phyloP scores from a whole-genome alignment of 2,797 vertebrate genomes.

The Schizothorax lantsangensis region DNA sequence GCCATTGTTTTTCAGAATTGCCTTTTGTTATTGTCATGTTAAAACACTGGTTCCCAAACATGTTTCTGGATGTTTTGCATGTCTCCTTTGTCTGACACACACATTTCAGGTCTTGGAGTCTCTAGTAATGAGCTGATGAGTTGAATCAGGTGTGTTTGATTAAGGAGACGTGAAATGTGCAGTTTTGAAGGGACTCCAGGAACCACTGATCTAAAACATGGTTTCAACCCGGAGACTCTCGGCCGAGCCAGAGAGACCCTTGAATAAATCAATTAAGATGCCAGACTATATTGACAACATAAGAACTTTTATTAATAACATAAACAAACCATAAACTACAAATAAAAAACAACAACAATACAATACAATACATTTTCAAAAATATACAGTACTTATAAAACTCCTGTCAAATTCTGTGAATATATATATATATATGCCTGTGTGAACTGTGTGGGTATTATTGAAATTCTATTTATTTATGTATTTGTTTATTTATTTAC shows the following conservation, averaged over 20 bases:
- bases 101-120: not conserved
- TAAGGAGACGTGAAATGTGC: not conserved
- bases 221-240: not conserved
- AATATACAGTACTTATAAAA: not conserved
- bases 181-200: not conserved
- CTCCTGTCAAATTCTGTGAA: too few relatives aligned
- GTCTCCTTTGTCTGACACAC: not conserved
- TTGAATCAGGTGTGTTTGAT: not conserved
- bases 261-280: not conserved
- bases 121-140: not conserved
- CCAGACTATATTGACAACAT: not conserved
- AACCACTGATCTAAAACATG: not conserved
- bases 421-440: not conserved
- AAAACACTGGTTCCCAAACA: not conserved
- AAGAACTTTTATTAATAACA: not conserved
- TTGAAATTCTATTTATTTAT: not conserved
- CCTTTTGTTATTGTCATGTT: not conserved
- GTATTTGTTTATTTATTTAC: not conserved
- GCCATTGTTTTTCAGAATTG: not conserved
- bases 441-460: not conserved
- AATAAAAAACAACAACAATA: too few relatives aligned
- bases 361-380: not conserved
- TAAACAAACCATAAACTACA: not conserved
- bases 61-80: not conserved
- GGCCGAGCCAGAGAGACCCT: too few relatives aligned